A percentile compares a stretch with the other conserved stretches of the same genome.
These are phyloP conservation scores for Embidobia sp. DNA, from an alignment of 2,888 invertebrate genomes.

Conservation along the genomic window DNA sequence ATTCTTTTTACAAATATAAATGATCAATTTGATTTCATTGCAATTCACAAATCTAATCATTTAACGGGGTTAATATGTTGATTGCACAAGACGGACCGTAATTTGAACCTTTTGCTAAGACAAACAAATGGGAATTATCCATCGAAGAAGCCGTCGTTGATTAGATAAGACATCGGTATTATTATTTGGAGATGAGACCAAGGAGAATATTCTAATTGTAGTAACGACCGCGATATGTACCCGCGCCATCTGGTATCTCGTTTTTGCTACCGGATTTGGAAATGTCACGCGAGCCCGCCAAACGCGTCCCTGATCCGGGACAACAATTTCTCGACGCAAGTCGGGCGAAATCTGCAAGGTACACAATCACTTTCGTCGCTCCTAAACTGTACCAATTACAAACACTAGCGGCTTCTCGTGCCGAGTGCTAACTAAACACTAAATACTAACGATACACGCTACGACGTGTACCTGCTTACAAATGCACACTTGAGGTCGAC, in stretches of 20 bases:
- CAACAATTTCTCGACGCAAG: conserved; percentile 66
- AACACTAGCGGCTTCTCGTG: conserved; percentile 78
- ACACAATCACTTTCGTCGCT: conserved; percentile 78
- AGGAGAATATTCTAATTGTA: conserved; percentile 77
- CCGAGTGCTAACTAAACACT: conserved; percentile 80
- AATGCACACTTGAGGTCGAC: conserved; percentile 48
- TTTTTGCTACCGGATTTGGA: conserved; percentile 70
- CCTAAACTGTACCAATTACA: conserved; percentile 80
- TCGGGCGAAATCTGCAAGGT: conserved; percentile 77
- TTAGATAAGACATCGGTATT: conserved; percentile 66
- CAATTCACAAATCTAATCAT: too few species aligned
- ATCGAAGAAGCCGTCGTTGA: conserved; percentile 57
- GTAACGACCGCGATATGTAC: conserved; percentile 77
- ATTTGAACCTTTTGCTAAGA: too few species aligned
- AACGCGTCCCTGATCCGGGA: conserved; percentile 34
- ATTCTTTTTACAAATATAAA: too few species aligned
- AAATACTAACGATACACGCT: conserved; percentile 79
- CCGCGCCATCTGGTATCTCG: conserved; percentile 76
- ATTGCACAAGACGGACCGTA: too few species aligned
- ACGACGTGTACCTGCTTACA: conserved; percentile 58
- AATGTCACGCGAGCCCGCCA: conserved; percentile 67
- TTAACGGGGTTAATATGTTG: too few species aligned
- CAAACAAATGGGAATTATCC: too few species aligned
- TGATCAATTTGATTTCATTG: too few species aligned
- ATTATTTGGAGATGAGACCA: conserved; percentile 78